Percentiles rank a stretch among this genome's conserved stretches.
These are phyloP conservation scores for Sparus aurata DNA, from an alignment of 2,797 vertebrate species.

Conservation along the genomic window DNA sequence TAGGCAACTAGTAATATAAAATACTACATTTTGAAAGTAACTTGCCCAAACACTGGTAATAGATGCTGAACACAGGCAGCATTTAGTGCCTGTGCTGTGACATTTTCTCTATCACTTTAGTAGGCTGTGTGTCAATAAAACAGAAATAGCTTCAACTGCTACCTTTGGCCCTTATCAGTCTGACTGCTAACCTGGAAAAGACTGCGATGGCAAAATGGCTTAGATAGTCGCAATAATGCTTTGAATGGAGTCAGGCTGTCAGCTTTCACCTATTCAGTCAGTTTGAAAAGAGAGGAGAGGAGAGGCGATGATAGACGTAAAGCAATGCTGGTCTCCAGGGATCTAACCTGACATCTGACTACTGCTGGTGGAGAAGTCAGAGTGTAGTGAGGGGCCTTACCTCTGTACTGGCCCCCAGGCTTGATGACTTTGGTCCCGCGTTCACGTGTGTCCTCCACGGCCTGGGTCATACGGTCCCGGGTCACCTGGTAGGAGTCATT, in stretches of 20 bases:
- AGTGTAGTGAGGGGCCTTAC: conserved; percentile 77
- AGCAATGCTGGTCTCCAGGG: conserved; percentile 17
- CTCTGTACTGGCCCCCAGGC: conserved; percentile 91
- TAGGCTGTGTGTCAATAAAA: conserved; percentile 25
- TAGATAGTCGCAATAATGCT: conserved; percentile 56
- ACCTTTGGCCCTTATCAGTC: conserved; percentile 56
- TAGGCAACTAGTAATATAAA: no score
- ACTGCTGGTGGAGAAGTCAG: conserved; percentile 5
- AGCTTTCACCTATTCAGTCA: conserved; percentile 66
- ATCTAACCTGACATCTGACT: conserved; percentile 23
- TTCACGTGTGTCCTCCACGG: conserved; percentile 91
- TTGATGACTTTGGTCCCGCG: conserved; percentile 94
- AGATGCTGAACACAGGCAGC: background rate
- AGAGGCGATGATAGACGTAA: conserved; percentile 32
- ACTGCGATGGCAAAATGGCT: conserved; percentile 54
- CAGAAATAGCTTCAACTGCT: conserved; percentile 39
- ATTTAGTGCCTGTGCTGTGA: background rate
- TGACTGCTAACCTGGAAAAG: conserved; percentile 64
- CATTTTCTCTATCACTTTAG: conserved; percentile 21
- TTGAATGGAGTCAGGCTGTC: conserved; percentile 55
- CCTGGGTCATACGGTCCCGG: conserved; percentile 91
- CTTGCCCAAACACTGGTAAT: background rate
- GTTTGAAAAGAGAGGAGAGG: conserved; percentile 53
- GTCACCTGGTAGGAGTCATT: conserved; percentile 93
- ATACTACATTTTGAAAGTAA: no score